Base-by-base conservation (phyloP, 1,140 invertebrate species). In the Solen grandis region DNA sequence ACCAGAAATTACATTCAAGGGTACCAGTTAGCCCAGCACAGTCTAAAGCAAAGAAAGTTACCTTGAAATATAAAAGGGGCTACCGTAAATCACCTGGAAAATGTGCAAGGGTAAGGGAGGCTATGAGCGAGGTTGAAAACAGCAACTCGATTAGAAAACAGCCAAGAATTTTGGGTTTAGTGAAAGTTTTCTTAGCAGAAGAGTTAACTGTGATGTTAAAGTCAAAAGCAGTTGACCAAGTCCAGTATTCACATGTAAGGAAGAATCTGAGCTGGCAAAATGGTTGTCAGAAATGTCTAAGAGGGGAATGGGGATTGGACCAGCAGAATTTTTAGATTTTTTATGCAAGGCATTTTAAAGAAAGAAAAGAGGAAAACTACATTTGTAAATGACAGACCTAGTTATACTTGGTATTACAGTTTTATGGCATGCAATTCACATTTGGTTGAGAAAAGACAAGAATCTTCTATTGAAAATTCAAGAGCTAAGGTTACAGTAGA, bases 311-410 rank as follows among this genome's bases (percentile, higher is more conserved):
- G n/a, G 82, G n/a, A n/a, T 84, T 13, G 65, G 60, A 36, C 54
- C 62, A 13, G 2, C 31, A 19, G 65, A 84, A n/a, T 80, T 83
- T 74, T 69, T 80, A 54, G 57, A 80, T 33, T 84, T 84, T n/a
- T 14, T 13, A n/a, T n/a, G n/a, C n/a, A n/a, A n/a, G n/a, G n/a
- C n/a, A n/a, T n/a, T n/a, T n/a, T n/a, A n/a, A n/a, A n/a, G n/a
- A n/a, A n/a, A n/a, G n/a, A 83, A 36, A 70, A 70, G 16, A 22
- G 66, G 4, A 25, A 29, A 14, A 70, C 52, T 55, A 25, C 5
- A 0, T 73, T 73, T 29, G 59, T 29, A 59, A 29, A 73, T 59
- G n/a, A n/a, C n/a, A n/a, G n/a, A n/a, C n/a, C n/a, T n/a, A n/a
- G n/a, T n/a, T n/a, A n/a, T n/a, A n/a, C n/a, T n/a, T n/a, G n/a